Percentiles rank a stretch among this genome's conserved stretches.
phyloP scores from a whole-genome alignment of 2,797 vertebrate species.

The Hyperoplus immaculatus region DNA sequence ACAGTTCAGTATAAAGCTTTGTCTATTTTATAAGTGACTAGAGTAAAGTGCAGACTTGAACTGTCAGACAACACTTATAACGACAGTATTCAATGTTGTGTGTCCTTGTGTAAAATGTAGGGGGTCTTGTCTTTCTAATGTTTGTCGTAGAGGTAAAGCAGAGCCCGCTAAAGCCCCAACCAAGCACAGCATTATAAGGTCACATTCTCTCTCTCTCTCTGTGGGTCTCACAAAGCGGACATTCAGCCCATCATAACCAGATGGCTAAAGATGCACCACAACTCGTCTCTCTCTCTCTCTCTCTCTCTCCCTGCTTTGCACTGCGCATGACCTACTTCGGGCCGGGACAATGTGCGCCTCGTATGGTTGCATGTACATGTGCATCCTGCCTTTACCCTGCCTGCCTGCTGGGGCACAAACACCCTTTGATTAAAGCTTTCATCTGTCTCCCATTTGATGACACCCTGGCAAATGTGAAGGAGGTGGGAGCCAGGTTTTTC shows the following conservation, averaged over 20 bases:
- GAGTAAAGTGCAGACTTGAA: neutral
- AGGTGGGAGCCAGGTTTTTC: conserved; percentile 38
- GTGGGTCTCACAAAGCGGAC: conserved; percentile 86
- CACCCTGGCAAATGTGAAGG: conserved; percentile 66
- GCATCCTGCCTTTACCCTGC: conserved; percentile 79
- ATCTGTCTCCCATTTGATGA: conserved; percentile 74
- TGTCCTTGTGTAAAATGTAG: conserved; percentile 19
- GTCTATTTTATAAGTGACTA: neutral
- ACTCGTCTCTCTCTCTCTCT: conserved; percentile 46
- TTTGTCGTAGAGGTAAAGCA: conserved; percentile 15
- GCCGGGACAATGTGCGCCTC: conserved; percentile 73
- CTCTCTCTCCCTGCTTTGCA: conserved; percentile 64
- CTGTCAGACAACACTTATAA: conserved; percentile 9
- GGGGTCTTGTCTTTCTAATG: conserved; percentile 45
- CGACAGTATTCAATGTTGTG: conserved; percentile 1
- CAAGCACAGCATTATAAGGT: conserved; percentile 74
- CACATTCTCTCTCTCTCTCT: conserved; percentile 79
- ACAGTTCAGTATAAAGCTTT: neutral
- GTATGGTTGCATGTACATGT: conserved; percentile 18
- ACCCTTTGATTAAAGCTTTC: conserved; percentile 86
- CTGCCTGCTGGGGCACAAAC: conserved; percentile 75
- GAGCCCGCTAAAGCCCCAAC: conserved; percentile 23
- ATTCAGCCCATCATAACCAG: conserved; percentile 88
- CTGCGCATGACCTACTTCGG: conserved; percentile 92
- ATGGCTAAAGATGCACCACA: conserved; percentile 88